Conservation (phyloP, 2,888 invertebrate species). For the Ichneumoninae sp. region DNA sequence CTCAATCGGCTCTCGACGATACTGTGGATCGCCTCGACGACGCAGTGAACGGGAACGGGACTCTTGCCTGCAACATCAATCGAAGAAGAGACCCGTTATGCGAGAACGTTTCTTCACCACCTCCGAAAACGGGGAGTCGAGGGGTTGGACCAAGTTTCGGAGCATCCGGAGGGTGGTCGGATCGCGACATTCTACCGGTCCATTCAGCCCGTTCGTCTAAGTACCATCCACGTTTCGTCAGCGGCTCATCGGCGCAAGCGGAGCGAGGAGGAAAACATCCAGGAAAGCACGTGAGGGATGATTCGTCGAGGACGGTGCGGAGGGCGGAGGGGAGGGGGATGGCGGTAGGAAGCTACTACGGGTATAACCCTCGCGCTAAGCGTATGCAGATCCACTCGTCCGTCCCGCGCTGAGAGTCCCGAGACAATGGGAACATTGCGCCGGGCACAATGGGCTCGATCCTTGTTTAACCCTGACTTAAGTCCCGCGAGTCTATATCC, state of each 20-base stretch:
- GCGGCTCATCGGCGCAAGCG: constrained; percentile 11
- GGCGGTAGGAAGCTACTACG: constrained; percentile 55
- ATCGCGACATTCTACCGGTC: constrained; percentile 5
- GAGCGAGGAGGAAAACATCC: not conserved
- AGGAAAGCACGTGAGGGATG: constrained; percentile 47
- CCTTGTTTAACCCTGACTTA: constrained; percentile 85
- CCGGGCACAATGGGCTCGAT: constrained; percentile 83
- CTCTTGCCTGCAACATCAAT: constrained; percentile 89
- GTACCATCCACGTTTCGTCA: constrained; percentile 8
- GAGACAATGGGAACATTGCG: constrained; percentile 82
- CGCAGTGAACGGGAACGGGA: constrained; percentile 95
- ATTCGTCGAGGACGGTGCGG: constrained; percentile 56
- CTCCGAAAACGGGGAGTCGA: not conserved
- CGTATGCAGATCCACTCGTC: constrained; percentile 84
- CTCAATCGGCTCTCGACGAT: constrained; percentile 87
- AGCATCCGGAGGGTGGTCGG: not conserved
- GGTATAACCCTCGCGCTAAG: constrained; percentile 82
- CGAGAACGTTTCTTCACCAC: not conserved
- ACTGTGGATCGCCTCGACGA: constrained; percentile 93
- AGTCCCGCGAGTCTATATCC: constrained; percentile 82
- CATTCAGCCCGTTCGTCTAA: constrained; percentile 20
- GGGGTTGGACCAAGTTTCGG: not conserved
- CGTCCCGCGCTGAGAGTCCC: constrained; percentile 75
- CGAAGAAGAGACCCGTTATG: constrained; percentile 51
- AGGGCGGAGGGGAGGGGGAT: constrained; percentile 58